phyloP scores from a whole-genome alignment of 2,113 vertebrate species.

The Microcebus lehilahytsara region DNA sequence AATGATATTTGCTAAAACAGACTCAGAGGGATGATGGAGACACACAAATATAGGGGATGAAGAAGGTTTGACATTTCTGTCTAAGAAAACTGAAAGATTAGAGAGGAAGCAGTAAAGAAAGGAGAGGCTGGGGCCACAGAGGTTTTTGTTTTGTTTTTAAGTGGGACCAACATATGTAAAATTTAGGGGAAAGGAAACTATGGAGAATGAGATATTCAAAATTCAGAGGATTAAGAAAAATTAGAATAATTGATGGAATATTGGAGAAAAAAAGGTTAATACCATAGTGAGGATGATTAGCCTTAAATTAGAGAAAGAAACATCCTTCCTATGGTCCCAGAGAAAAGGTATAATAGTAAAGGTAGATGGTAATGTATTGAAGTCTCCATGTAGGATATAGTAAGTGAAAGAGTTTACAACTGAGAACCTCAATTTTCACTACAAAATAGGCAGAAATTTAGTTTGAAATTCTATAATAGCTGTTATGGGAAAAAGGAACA shows the following conservation, averaged over 20 bases:
- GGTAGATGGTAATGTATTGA: not conserved
- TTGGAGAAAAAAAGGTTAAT: not conserved
- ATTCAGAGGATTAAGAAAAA: not conserved
- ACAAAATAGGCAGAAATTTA: not conserved
- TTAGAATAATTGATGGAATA: not conserved
- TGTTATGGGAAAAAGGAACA: not conserved
- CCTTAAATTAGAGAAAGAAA: not conserved
- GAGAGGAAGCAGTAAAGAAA: not conserved
- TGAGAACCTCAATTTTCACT: not conserved
- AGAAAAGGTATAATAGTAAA: not conserved
- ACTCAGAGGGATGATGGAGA: not conserved
- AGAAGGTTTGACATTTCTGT: not conserved
- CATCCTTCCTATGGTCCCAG: not conserved
- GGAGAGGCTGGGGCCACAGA: not conserved
- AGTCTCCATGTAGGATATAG: not conserved
- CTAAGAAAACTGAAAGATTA: not conserved
- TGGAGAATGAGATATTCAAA: not conserved
- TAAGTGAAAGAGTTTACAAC: not conserved
- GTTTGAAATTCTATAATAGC: not conserved
- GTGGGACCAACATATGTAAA: not conserved
- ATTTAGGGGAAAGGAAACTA: not conserved
- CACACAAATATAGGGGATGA: not conserved
- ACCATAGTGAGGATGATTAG: not conserved
- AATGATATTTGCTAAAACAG: not conserved
- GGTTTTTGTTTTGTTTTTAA: not conserved